phyloP scores from a whole-genome alignment of 2,888 invertebrate genomes.

The Orthosia cruda region DNA sequence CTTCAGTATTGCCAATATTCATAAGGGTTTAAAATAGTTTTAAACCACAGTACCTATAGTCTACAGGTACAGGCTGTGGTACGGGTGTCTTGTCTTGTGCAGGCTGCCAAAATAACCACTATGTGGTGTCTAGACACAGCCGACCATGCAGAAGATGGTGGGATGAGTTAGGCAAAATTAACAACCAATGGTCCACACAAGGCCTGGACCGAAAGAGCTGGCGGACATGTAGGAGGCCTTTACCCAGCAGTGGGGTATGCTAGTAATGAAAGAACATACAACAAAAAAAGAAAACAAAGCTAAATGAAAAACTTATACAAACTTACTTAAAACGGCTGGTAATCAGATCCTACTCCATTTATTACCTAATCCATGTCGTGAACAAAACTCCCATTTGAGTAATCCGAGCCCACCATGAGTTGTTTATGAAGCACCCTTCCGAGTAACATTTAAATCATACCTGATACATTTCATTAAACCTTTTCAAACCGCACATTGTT shows the following conservation, averaged over 20 bases:
- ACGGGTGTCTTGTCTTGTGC: no score
- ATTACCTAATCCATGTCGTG: constrained; percentile 27
- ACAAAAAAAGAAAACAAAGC: no score
- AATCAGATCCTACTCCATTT: constrained; percentile 15
- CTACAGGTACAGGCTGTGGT: no score
- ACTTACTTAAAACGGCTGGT: not conserved
- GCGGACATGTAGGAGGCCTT: no score
- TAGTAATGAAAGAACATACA: no score
- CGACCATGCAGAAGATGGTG: no score
- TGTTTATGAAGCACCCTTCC: constrained; percentile 66
- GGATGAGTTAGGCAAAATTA: no score
- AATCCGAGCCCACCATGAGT: constrained; percentile 60
- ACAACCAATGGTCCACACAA: no score
- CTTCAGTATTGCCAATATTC: not conserved
- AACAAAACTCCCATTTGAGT: constrained; percentile 44
- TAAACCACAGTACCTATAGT: no score
- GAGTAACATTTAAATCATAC: constrained; percentile 61
- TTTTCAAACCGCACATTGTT: constrained; percentile 63
- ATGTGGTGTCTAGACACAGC: no score
- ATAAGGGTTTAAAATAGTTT: not conserved
- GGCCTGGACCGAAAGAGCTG: not conserved
- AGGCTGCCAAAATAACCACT: no score
- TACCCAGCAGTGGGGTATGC: no score
- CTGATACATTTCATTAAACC: constrained; percentile 66
- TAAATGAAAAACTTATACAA: not conserved